A percentile compares a stretch with the other conserved stretches of the same genome.
Evolutionary conservation across 2,888 invertebrate species (phyloP).

Genomic region (Lepidochrysops patricia): DNA sequence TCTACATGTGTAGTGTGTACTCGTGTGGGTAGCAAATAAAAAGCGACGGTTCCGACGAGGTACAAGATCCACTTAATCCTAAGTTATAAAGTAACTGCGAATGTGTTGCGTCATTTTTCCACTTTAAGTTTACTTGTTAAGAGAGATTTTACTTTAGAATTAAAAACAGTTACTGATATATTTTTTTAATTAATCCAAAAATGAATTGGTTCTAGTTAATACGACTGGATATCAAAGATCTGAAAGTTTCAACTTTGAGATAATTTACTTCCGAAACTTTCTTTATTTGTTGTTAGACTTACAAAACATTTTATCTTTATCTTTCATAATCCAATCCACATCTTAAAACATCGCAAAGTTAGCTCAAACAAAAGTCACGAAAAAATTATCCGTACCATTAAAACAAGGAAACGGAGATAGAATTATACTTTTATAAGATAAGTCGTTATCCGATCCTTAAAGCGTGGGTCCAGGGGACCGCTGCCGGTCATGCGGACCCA

Average conservation of each 20-base stretch:
- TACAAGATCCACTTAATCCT: not conserved
- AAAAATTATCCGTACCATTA: not conserved
- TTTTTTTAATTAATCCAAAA: too few relatives aligned
- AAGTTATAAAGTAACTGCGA: too few relatives aligned
- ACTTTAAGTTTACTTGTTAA: too few relatives aligned
- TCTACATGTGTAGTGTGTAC: too few relatives aligned
- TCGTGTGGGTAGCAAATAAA: not conserved
- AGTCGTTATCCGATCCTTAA: not conserved
- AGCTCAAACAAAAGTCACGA: not conserved
- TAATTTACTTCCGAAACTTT: not conserved
- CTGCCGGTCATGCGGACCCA: not conserved
- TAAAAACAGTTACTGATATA: not conserved
- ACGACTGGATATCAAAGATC: too few relatives aligned
- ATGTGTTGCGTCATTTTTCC: too few relatives aligned
- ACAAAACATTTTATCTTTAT: not conserved
- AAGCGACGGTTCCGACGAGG: not conserved
- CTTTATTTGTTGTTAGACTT: not conserved
- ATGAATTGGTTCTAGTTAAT: too few relatives aligned
- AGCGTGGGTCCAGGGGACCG: not conserved
- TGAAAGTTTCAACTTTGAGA: not conserved
- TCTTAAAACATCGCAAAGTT: not conserved
- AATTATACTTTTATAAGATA: not conserved
- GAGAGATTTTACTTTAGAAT: too few relatives aligned
- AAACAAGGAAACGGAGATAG: not conserved
- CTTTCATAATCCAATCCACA: not conserved